Percentiles rank a stretch among this genome's conserved stretches.
These are phyloP conservation scores for Pantala flavescens DNA, from an alignment of 1,140 invertebrate genomes.

Conservation along the genomic window DNA sequence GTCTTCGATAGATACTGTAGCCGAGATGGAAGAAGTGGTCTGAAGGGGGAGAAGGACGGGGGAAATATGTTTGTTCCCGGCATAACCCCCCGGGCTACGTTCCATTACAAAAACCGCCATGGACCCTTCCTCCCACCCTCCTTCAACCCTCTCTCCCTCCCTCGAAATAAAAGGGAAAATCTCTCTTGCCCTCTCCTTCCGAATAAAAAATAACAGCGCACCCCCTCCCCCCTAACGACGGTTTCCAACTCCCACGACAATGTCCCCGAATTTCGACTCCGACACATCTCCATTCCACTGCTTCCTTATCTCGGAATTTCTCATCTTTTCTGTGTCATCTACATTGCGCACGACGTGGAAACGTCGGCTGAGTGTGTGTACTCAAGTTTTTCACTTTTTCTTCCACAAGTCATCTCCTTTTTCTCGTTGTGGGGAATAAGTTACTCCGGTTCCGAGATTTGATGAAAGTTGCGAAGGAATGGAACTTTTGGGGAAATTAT, in stretches of 20 bases:
- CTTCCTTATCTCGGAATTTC: no score
- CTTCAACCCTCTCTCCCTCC: background rate
- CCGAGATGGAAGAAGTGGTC: background rate
- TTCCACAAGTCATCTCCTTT: no score
- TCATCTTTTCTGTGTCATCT: no score
- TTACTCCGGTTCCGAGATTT: no score
- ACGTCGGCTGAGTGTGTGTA: no score
- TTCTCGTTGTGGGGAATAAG: no score
- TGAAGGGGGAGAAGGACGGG: background rate
- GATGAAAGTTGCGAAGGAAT: no score
- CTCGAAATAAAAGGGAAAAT: background rate
- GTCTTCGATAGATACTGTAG: background rate
- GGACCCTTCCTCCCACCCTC: background rate
- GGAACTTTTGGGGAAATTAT: no score
- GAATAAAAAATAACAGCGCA: background rate
- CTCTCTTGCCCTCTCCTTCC: background rate
- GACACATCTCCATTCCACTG: no score
- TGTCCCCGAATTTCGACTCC: no score
- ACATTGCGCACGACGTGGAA: no score
- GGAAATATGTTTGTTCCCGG: conserved; percentile 8
- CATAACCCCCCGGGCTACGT: background rate
- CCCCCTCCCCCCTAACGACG: background rate
- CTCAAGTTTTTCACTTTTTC: no score
- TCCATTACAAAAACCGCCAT: conserved; percentile 1
- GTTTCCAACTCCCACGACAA: background rate